phyloP scores from a whole-genome alignment of 2,113 vertebrate species.

The Trichechus manatus region DNA sequence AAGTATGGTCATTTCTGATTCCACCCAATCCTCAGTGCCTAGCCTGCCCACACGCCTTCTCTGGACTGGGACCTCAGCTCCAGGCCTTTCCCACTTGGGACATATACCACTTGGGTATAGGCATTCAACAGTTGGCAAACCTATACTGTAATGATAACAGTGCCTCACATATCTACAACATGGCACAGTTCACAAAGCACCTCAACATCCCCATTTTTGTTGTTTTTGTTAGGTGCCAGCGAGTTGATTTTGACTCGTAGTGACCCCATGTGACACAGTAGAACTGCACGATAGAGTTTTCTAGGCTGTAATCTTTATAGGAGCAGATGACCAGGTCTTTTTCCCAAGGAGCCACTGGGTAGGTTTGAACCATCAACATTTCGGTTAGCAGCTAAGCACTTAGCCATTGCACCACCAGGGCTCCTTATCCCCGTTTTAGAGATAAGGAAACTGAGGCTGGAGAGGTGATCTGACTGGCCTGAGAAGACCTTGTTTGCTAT shows the following conservation, averaged over 20 bases:
- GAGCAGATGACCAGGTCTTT: background rate
- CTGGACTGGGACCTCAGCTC: background rate
- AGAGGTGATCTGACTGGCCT: background rate
- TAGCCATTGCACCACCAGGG: background rate
- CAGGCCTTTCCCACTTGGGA: background rate
- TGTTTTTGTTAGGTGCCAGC: background rate
- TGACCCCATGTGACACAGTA: background rate
- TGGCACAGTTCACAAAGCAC: background rate
- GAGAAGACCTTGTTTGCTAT: background rate
- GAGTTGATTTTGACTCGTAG: background rate
- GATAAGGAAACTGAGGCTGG: background rate
- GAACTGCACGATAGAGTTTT: background rate
- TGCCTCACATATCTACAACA: background rate
- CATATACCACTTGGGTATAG: background rate
- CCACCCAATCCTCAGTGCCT: background rate
- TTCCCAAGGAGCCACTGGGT: background rate
- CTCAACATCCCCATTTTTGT: background rate
- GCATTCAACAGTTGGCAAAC: background rate
- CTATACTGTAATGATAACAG: too few relatives aligned
- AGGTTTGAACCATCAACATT: background rate
- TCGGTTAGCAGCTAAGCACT: background rate
- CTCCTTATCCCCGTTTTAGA: background rate
- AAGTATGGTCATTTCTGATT: fast-evolving
- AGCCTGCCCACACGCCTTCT: background rate
- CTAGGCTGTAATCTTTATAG: background rate